Evolutionary conservation across 2,888 invertebrate species (phyloP).

Genomic region (Drosophila austrosaltans): DNA sequence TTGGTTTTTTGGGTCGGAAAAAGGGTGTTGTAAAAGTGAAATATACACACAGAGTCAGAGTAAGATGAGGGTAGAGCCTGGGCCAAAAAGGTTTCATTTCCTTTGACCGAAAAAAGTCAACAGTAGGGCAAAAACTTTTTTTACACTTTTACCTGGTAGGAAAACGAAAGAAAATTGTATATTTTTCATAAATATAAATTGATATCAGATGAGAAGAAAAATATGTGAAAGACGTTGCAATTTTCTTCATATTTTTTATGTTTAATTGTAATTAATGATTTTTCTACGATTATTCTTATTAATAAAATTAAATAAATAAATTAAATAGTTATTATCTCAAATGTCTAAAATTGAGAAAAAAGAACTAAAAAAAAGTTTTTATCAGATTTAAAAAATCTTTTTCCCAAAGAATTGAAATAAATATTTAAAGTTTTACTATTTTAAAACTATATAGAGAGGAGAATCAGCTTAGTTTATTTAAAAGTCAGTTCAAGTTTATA

Average conservation of each 20-base stretch:
- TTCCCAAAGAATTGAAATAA: no score
- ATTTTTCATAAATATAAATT: not conserved
- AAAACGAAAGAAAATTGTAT: not conserved
- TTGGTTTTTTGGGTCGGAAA: not conserved
- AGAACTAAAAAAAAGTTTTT: no score
- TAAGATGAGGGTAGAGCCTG: not conserved
- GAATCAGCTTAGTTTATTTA: no score
- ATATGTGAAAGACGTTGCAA: not conserved
- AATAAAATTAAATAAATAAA: no score
- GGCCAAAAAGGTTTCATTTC: conserved; percentile 6
- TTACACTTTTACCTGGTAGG: not conserved
- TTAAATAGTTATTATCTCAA: no score
- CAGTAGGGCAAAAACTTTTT: conserved; percentile 3
- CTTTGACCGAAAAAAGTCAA: conserved; percentile 11
- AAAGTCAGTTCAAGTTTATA: no score
- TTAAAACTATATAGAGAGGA: no score
- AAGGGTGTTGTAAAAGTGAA: conserved; percentile 1
- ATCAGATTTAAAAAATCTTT: no score
- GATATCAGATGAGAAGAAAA: not conserved
- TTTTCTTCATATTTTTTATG: not conserved
- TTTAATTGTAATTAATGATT: not conserved
- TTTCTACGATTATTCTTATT: no score
- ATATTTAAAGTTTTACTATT: no score
- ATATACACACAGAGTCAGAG: not conserved
- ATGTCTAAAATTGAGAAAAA: no score